Evolutionary conservation across 2,113 vertebrate genomes (phyloP).

Genomic region (Herpetotheres cachinnans): DNA sequence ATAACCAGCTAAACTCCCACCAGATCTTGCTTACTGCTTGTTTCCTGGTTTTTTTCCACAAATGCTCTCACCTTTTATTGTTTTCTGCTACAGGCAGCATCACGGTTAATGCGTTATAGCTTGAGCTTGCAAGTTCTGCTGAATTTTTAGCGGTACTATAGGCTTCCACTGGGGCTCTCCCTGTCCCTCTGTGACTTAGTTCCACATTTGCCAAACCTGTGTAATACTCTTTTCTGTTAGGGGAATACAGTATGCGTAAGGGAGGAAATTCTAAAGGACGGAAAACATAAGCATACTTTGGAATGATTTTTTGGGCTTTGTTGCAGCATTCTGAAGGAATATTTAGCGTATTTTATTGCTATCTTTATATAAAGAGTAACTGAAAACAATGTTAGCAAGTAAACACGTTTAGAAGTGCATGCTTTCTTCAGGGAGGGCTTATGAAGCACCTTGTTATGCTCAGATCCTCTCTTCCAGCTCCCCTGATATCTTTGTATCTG

Average conservation of each 20-base stretch:
- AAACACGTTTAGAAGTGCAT: neutral
- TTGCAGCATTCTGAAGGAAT: neutral
- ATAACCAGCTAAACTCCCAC: neutral
- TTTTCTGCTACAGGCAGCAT: neutral
- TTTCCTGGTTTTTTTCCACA: neutral
- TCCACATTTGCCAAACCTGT: neutral
- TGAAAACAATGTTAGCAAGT: neutral
- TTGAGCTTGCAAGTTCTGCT: neutral
- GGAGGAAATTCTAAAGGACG: neutral
- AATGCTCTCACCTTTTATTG: neutral
- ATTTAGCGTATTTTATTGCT: neutral
- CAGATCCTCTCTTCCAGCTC: slow-evolving; percentile 4
- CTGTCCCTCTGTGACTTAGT: neutral
- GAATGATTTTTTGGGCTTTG: neutral
- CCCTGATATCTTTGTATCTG: slow-evolving; percentile 29
- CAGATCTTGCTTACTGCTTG: neutral
- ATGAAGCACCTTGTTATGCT: neutral
- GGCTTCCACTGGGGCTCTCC: neutral
- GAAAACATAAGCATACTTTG: neutral
- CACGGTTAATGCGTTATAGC: neutral
- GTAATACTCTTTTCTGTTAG: neutral
- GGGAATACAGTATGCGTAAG: neutral
- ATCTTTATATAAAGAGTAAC: neutral
- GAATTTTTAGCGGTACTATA: neutral
- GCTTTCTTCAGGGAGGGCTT: neutral